Evolutionary conservation across 2,888 invertebrate species (phyloP), one percentile per base, ranked within the genome.

Genomic region (Tetropium fuscum): DNA sequence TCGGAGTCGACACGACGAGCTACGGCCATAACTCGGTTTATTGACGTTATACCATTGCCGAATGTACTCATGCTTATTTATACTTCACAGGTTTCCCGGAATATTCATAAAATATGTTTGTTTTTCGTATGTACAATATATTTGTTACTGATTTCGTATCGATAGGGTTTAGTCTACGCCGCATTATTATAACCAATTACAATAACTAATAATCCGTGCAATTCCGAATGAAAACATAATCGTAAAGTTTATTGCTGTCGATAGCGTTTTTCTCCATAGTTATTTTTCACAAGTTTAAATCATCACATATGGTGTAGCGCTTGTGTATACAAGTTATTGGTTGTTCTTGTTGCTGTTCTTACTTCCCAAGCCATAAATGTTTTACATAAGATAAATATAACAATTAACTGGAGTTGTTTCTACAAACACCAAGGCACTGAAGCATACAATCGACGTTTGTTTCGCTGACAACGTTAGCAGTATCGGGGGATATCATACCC

Each of bases 1-100:
- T 64, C 66, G 68, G 70, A 74, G 63, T 63, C 69, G 66, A 68
- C 63, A 67, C 74, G 70, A 73, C 73, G 74, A 69, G 71, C 70
- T 68, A 69, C 70, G 74, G 71, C 72, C 74, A 68, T 76, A 76
- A 75, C 64, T 62, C 55, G 53, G 60, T 70, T 72, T 72, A 72
- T 71, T 69, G 63, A 60, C 41, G 66, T 58, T 57, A 63, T 61
- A 54, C 59, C 18, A 55, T 34, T 43, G 32, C 34, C 34, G 49
- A 57, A 43, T 38, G 44, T 44, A 36, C 25, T 19, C 53, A 48
- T 40, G 20, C 47, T 11, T 40, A 40, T 51, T 40, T 51, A 47
- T 51, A 40, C 51, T 27, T 38, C 38, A 40, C 40, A 38, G 16
- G 48, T 40, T 54, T 54, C 53, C 54, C 19, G 54, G 48, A 59